Base-by-base conservation (phyloP, 2,888 invertebrate genomes). In the Hartigia nigra region DNA sequence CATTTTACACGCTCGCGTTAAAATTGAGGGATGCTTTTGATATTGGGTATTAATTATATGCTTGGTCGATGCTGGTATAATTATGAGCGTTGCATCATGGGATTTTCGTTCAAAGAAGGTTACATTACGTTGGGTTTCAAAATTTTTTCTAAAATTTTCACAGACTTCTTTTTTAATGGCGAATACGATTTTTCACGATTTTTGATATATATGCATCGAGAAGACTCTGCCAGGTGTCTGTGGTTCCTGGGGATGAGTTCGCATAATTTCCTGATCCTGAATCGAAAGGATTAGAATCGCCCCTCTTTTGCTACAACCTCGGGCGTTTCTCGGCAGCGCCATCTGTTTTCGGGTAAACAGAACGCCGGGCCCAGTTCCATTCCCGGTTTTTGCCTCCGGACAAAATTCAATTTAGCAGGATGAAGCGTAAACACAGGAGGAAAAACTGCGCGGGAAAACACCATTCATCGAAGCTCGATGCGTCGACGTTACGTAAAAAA, bases 261-360 rank as follows among this genome's bases (percentile, higher is more conserved):
- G 72, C 34, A 72, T 72, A 72, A 72, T 72, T 72, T 72, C 31
- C 72, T 31, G 72, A 72, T 81, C 79, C 77, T 81, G 83, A 83
- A 84, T 83, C 87, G 87, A 88, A 89, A 88, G 89, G 89, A 89
- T 89, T 89, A 88, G 84, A 86, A 86, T 86, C 84, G 84, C 75
- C 77, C 84, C 79, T 82, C 84, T 87, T 83, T 85, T 74, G 83
- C 83, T 83, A 86, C 85, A 84, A 80, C 88, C 87, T 82, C 82
- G 82, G 86, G 88, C 88, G 81, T 82, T 88, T 84, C 85, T 86
- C 87, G 86, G 86, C 85, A 86, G 86, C 87, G 88, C 89, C 89
- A 89, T 89, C 89, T 89, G 89, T 88, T 89, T 89, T 89, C 87
- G 87, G 87, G 89, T 88, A 89, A 89, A 89, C 88, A 89, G 82